Conservation (phyloP, 2,888 invertebrate species). For the Aphodius sticticus region DNA sequence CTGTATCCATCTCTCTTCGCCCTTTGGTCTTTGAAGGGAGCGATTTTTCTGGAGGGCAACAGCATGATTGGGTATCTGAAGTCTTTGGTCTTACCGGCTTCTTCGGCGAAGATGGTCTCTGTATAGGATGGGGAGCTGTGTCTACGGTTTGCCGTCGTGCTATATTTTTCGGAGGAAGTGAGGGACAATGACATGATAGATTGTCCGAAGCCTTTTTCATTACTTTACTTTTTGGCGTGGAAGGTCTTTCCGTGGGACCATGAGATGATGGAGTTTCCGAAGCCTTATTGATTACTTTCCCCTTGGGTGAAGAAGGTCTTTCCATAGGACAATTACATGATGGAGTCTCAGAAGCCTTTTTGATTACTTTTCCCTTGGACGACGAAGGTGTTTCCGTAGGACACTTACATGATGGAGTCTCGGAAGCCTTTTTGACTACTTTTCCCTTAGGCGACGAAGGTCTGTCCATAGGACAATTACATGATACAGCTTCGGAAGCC, state of each 20-base stretch:
- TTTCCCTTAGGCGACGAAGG: background rate
- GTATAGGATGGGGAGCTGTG: background rate
- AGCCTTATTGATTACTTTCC: too few species aligned
- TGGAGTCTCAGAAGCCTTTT: too few species aligned
- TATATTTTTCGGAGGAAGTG: background rate
- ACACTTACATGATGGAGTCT: background rate
- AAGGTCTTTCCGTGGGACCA: too few species aligned
- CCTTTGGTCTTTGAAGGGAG: background rate
- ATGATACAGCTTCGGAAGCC: background rate
- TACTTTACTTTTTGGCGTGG: too few species aligned
- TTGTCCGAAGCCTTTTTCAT: background rate
- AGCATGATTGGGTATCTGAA: background rate
- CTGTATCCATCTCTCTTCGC: background rate
- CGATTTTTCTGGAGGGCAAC: background rate
- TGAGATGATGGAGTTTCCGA: too few species aligned
- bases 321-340: too few species aligned
- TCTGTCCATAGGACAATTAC: background rate
- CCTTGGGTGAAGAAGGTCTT: too few species aligned
- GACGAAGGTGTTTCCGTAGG: background rate
- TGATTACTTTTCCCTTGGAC: too few species aligned
- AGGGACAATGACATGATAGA: background rate
- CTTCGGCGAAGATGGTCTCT: background rate
- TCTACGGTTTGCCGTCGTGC: background rate
- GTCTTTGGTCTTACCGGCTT: background rate
- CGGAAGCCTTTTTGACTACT: background rate